These are phyloP conservation scores for Brevimyrus niger DNA, from an alignment of 2,113 vertebrate genomes.

Conservation along the genomic window DNA sequence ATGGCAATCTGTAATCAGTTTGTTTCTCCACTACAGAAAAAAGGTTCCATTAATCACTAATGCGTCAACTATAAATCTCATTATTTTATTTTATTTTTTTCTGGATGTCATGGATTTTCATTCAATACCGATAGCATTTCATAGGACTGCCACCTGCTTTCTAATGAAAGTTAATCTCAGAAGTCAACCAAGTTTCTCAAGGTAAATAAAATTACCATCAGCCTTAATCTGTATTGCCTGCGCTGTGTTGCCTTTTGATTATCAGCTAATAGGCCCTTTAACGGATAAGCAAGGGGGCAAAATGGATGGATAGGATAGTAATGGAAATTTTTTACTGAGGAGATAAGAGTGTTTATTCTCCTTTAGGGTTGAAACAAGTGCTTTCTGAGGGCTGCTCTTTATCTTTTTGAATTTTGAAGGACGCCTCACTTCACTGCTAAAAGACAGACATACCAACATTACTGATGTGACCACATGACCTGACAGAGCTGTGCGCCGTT, in stretches of 20 bases:
- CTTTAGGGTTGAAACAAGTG: background rate
- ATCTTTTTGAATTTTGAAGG: background rate
- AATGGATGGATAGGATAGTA: conserved; percentile 4
- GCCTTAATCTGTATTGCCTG: background rate
- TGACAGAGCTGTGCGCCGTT: background rate
- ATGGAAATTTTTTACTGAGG: background rate
- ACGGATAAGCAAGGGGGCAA: background rate
- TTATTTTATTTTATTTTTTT: background rate
- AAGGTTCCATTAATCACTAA: background rate
- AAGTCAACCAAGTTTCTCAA: background rate
- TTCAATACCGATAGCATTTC: background rate
- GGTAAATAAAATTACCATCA: background rate
- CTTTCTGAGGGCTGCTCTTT: background rate
- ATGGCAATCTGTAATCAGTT: background rate
- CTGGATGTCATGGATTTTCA: background rate
- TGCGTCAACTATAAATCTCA: background rate
- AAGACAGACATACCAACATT: background rate
- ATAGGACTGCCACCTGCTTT: background rate
- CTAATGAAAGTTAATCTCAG: background rate
- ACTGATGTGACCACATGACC: background rate
- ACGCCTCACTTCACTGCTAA: background rate
- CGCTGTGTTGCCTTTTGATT: background rate
- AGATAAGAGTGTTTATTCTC: conserved; percentile 5
- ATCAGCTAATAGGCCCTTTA: background rate
- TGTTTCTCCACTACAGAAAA: background rate